Base-by-base conservation (phyloP, 1,140 invertebrate species). In the Luehdorfia chinensis region DNA sequence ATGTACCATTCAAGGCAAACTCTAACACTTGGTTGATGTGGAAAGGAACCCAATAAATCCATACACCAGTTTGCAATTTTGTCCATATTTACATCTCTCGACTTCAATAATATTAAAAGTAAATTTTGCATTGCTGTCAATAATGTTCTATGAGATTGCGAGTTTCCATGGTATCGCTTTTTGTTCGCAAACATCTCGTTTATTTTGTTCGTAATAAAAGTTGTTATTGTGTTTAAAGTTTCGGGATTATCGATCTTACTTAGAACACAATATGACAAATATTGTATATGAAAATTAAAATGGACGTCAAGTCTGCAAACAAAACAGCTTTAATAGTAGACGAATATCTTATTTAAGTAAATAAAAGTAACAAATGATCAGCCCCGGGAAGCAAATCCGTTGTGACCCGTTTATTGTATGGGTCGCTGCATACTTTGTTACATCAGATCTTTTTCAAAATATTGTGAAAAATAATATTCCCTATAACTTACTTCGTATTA, bases 151-250 rank as follows among this genome's bases (percentile, higher is more conserved):
- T 86, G 78, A 0, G 56, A 30, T 9, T 68, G 57, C 0, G 74
- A 79, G 43, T 81, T 74, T 0, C 64, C 70, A 30, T 84, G 75
- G 39, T 86, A 86, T n/a, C 80, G 67, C 25, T 55, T 60, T 39
- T 81, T 83, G 14, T 65, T 75, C 28, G 61, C 68, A 18, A 86
- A 71, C n/a, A 62, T 31, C 3, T 70, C 55, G 15, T 81, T 67
- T n/a, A 84, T 59, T 59, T 62, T 75, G 4, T 47, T 55, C 15
- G 52, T 72, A 12, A 79, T 71, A 3, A 66, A 61, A 8, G 28
- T 37, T 0, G 48, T 49, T 14, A 85, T 50, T 3, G 45, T 59
- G n/a, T 59, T 36, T 9, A 80, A 46, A 23, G 66, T 56, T 15
- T 62, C 54, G 4, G 30, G 11, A 19, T 76, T 50, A 0, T 47